Percentiles rank a stretch among this genome's conserved stretches.
Evolutionary conservation across 2,888 invertebrate species (phyloP).

Genomic region (Torymus auratus): DNA sequence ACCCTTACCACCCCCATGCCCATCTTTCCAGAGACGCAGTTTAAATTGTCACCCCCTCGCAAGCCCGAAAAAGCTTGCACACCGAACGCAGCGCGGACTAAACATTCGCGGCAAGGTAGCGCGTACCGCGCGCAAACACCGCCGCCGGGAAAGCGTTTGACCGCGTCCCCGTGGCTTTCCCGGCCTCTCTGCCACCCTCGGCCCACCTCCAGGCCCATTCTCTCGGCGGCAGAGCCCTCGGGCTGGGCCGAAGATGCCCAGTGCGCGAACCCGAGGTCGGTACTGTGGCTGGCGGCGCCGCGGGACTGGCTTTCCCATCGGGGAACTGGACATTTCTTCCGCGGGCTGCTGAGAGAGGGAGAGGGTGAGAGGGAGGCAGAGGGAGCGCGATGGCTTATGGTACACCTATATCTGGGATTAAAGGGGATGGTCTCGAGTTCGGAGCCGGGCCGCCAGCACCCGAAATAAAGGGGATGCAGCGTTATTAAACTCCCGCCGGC

Average conservation of each 20-base stretch:
- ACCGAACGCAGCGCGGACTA: constrained; percentile 53
- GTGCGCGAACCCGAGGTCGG: constrained; percentile 2
- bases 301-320: constrained; percentile 20
- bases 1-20: background rate
- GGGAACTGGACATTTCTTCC: constrained; percentile 62
- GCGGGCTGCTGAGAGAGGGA: constrained; percentile 26
- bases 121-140: constrained; percentile 63
- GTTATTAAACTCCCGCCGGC: constrained; percentile 67
- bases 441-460: constrained; percentile 60
- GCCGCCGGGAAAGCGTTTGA: constrained; percentile 62
- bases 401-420: constrained; percentile 70
- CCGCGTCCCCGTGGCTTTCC: constrained; percentile 42
- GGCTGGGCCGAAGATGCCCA: background rate
- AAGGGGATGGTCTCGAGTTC: constrained; percentile 70
- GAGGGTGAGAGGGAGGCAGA: too few species aligned
- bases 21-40: constrained; percentile 13
- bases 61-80: background rate
- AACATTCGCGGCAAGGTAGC: constrained; percentile 47
- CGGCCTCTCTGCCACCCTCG: background rate
- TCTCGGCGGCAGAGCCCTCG: background rate
- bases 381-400: constrained; percentile 63
- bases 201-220: background rate
- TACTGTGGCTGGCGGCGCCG: background rate
- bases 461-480: constrained; percentile 72
- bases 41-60: constrained; percentile 32